Evolutionary conservation across 2,888 invertebrate species (phyloP).

Genomic region (Charanyca ferruginea): DNA sequence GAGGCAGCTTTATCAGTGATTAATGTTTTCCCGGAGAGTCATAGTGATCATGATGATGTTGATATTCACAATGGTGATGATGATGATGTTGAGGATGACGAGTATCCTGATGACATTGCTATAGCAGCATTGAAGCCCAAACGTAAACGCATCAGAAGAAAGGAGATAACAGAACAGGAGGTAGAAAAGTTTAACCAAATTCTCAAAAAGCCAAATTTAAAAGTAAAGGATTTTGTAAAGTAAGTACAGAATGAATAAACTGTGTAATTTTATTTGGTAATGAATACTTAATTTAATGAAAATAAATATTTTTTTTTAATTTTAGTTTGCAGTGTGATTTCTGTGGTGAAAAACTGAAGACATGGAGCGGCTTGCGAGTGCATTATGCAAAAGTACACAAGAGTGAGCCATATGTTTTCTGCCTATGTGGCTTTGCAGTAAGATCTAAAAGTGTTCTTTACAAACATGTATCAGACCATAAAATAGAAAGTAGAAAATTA

Average conservation of each 20-base stretch:
- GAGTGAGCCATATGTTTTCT: slow-evolving; percentile 78
- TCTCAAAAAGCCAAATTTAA: slow-evolving; percentile 77
- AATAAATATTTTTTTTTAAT: slow-evolving; percentile 5
- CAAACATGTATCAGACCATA: slow-evolving; percentile 85
- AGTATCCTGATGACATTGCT: slow-evolving; percentile 78
- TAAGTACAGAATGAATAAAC: slow-evolving; percentile 50
- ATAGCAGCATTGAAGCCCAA: slow-evolving; percentile 82
- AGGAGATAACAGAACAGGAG: slow-evolving; percentile 72
- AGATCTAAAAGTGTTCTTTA: slow-evolving; percentile 84
- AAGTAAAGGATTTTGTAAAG: slow-evolving; percentile 83
- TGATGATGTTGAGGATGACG: slow-evolving; percentile 71
- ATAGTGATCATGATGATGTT: slow-evolving; percentile 57
- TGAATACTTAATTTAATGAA: neutral
- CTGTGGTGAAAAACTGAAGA: slow-evolving; percentile 78
- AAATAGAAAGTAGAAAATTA: slow-evolving; percentile 77
- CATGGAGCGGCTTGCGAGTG: slow-evolving; percentile 77
- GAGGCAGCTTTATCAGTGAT: slow-evolving; percentile 72
- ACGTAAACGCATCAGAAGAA: slow-evolving; percentile 74
- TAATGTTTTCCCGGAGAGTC: slow-evolving; percentile 57
- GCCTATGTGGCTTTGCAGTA: slow-evolving; percentile 83
- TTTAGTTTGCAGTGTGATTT: slow-evolving; percentile 80
- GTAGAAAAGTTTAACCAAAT: slow-evolving; percentile 76
- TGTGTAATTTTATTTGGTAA: slow-evolving; percentile 1
- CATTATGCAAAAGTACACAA: slow-evolving; percentile 81
- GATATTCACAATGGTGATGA: slow-evolving; percentile 62